Evolutionary conservation across 2,888 invertebrate genomes (phyloP), one percentile per base, ranked within the genome.

Genomic region (Mesorhabditis sp.): DNA sequence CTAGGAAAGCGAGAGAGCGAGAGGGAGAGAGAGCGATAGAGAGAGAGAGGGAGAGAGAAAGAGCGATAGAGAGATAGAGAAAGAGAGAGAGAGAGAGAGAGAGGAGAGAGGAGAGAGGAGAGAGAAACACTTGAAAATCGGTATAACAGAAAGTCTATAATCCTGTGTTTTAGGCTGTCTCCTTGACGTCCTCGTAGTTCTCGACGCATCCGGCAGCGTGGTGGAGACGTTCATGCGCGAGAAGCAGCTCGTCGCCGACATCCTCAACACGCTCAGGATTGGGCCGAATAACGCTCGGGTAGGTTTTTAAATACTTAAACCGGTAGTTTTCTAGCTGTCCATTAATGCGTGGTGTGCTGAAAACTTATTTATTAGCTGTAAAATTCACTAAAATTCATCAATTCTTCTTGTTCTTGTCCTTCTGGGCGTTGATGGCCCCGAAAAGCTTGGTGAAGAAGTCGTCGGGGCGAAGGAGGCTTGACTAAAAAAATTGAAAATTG

Each of bases 141-240:
- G 28, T 28, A 28, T 28, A 28, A 28, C 28, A 28, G 1, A 28
- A 28, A 28, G 28, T 28, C 28, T 28, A 28, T 28, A 28, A 28
- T 28, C 28, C 28, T 28, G 1, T 28, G 1, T 28, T 28, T 28
- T 28, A 64, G 80, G 80, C 15, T 82, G 82, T 67, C 70, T 76
- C 13, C 67, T 83, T 42, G 82, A 82, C 67, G 72, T 82, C 50
- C 68, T 82, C 62, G 62, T 82, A 41, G 68, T 82, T 4, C 70
- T 82, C 62, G 82, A 82, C 70, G 68, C 78, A 3, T 80, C 80
- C 4, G 83, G 81, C 7, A 75, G 74, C 43, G 79, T 83, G 13
- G 75, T 76, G 45, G 74, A 74, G 65, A 79, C 80, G 4, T 82
- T 81, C 73, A 67, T 72, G n/a, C 67, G 75, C 42, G 80, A 80